Percentiles rank a stretch among this genome's conserved stretches.
Conservation (phyloP, 2,797 vertebrate genomes). For the Coccyzus lansbergi region DNA sequence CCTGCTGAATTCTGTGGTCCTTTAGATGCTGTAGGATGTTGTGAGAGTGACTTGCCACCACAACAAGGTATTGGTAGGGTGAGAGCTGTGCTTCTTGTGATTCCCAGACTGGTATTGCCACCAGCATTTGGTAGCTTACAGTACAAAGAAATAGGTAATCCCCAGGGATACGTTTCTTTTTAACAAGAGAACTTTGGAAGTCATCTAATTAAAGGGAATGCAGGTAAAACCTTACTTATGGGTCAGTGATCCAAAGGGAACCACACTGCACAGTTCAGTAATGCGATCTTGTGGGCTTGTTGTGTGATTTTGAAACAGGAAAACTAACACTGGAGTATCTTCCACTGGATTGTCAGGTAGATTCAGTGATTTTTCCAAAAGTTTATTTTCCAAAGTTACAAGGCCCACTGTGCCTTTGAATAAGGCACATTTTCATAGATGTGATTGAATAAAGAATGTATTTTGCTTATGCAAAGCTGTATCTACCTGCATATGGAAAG, state of each 20-base stretch:
- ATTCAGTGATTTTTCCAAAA: background rate
- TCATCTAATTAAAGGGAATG: background rate
- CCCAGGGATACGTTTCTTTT: background rate
- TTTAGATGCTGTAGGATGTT: background rate
- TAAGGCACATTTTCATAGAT: slow-evolving; percentile 26
- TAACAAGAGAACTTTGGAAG: background rate
- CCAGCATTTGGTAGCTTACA: background rate
- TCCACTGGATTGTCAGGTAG: background rate
- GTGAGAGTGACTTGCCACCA: background rate
- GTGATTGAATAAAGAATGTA: slow-evolving; percentile 54
- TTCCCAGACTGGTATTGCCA: background rate
- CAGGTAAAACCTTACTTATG: background rate
- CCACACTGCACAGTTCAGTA: background rate
- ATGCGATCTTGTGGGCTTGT: background rate
- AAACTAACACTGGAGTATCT: background rate
- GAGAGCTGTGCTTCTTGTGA: background rate
- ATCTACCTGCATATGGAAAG: slow-evolving; percentile 43
- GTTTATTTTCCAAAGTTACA: slow-evolving; percentile 1
- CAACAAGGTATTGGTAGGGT: background rate
- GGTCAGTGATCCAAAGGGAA: background rate
- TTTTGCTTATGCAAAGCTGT: slow-evolving; percentile 44
- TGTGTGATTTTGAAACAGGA: background rate
- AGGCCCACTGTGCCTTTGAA: background rate
- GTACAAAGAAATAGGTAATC: background rate
- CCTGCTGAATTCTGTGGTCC: background rate